Percentiles rank a stretch among this genome's conserved stretches.
Conservation (phyloP, 1,140 invertebrate genomes). For the Nylanderia fulva region DNA sequence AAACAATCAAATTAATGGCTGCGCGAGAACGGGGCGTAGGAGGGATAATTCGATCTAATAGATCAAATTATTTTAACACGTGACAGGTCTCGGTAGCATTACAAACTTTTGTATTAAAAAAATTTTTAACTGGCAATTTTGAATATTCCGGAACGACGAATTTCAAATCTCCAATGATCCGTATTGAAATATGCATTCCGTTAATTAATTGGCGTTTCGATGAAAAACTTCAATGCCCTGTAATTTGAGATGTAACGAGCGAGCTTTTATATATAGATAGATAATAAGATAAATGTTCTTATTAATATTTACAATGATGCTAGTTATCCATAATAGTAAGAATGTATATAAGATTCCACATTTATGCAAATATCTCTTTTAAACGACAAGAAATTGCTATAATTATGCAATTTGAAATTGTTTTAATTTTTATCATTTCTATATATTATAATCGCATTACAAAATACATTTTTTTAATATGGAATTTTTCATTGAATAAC, state of each 20-base stretch:
- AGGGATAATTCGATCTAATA: neutral
- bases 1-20: constrained; percentile 41
- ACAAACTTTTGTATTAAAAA: neutral
- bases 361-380: neutral
- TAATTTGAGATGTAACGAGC: neutral
- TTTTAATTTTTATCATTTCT: constrained; percentile 5
- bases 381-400: neutral
- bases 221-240: neutral
- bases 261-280: neutral
- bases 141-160: neutral
- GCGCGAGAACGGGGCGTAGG: neutral
- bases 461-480: neutral
- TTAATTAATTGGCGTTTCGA: neutral
- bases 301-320: constrained; percentile 31
- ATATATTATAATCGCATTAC: neutral
- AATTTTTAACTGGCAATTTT: neutral
- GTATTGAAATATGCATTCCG: neutral
- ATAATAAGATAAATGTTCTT: constrained; percentile 1
- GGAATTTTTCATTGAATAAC: neutral
- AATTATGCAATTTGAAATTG: constrained; percentile 11
- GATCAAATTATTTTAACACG: constrained; percentile 35
- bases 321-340: neutral
- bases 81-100: constrained; percentile 49
- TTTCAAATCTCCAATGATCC: neutral
- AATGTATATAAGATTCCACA: neutral